Evolutionary conservation across 2,113 vertebrate species (phyloP).

Genomic region (Pluvianellus socialis): DNA sequence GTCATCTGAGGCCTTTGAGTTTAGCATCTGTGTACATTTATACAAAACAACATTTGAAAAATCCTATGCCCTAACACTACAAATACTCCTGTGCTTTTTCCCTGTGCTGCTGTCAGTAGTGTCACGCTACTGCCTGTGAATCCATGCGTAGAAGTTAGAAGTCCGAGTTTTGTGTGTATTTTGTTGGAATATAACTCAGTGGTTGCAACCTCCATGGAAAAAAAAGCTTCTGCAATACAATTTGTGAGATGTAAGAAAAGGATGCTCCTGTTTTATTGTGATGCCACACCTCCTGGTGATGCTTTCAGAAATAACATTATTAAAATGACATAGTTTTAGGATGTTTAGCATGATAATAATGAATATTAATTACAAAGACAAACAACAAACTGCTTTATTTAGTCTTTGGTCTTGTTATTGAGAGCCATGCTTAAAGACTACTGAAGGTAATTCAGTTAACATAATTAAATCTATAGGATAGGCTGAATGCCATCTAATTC

Average conservation of each 20-base stretch:
- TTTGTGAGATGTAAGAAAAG: background rate
- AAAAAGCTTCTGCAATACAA: background rate
- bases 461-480: background rate
- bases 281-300: background rate
- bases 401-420: background rate
- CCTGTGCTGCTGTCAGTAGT: background rate
- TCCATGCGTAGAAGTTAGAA: no score
- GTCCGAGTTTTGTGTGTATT: background rate
- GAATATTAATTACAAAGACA: background rate
- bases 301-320: background rate
- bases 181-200: background rate
- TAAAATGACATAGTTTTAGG: background rate
- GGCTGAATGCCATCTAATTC: background rate
- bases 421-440: background rate
- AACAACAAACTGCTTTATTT: background rate
- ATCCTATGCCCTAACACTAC: background rate
- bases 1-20: background rate
- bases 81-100: background rate
- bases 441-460: background rate
- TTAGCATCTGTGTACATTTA: background rate
- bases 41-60: background rate
- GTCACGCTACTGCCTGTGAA: background rate
- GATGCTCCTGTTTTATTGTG: background rate
- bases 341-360: accelerated
- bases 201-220: background rate